phyloP scores from a whole-genome alignment of 2,888 invertebrate genomes.

The Silvanus unidentatus region DNA sequence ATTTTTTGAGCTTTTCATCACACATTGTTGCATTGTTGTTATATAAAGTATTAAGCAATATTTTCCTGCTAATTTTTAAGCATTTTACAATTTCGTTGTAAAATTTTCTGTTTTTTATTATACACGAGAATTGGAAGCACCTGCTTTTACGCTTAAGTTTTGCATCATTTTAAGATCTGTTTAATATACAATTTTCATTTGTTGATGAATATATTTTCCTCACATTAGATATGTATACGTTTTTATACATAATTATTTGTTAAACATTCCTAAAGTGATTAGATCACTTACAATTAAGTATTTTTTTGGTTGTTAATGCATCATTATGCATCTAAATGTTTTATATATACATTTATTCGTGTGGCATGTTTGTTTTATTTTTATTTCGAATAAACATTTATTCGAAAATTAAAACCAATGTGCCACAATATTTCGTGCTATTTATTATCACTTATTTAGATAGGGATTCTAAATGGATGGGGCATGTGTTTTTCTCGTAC shows the following conservation, averaged over 20 bases:
- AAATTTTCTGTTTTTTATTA: no score
- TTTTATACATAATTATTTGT: conserved; percentile 17
- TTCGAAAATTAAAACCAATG: no score
- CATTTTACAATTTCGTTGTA: neutral
- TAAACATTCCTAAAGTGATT: conserved; percentile 37
- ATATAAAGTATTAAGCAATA: conserved; percentile 28
- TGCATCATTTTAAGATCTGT: neutral
- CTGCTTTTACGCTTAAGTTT: no score
- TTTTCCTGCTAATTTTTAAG: conserved; percentile 12
- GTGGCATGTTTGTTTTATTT: no score
- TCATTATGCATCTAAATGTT: conserved; percentile 33
- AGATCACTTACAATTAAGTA: conserved; percentile 25
- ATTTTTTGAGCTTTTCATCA: conserved; percentile 11
- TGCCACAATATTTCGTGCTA: no score
- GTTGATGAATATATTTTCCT: no score
- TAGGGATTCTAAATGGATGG: no score
- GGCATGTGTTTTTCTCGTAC: no score
- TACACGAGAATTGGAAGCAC: no score
- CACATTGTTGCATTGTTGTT: conserved; percentile 15
- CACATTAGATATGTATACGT: no score
- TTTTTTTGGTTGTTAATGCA: conserved; percentile 29
- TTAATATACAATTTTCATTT: neutral
- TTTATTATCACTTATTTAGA: no score
- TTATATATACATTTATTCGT: conserved; percentile 11
- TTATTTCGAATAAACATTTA: no score